Base-by-base conservation (phyloP, 2,797 vertebrate species). In the Periparus ater region DNA sequence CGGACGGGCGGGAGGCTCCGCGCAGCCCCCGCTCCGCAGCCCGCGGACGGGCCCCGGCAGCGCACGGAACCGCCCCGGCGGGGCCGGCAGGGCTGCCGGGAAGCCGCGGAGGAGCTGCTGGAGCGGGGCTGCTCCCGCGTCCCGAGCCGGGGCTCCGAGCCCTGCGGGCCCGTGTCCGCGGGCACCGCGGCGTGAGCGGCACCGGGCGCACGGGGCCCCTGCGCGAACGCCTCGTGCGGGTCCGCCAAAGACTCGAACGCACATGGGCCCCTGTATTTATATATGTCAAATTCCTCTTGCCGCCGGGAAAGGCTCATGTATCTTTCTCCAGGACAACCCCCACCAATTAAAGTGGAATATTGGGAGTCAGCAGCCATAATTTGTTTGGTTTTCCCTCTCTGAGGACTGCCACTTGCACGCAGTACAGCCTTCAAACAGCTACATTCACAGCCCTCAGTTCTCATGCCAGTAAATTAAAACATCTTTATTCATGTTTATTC, bases 221-320 rank as follows among this genome's bases (percentile, higher is more conserved):
- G 79, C 20, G 12, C 15, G 2, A 4, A 7, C 26, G 2, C 0
- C 4, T 4, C 40, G 0, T 4, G 91, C 63, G 4, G 63, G 7
- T 2, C 13, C 21, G 67, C 0, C 29, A 71, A 17, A 4, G 44
- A 1, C 10, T 50, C 70, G 0, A 4, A 14, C 7, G 32, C 15
- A 9, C 36, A 26, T 3, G 62, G 73, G 45, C 11, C 34, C 44
- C 70, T 3, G 34, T 16, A 27, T 45, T 54, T 36, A 5, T 7
- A 2, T 0, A 3, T 13, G 83, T 17, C 83, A 6, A 1, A 22
- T 21, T 13, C 65, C 5, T 9, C n/a, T 1, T 34, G 86, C 89
- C 86, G 20, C 55, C 30, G 81, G 85, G 61, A 55, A 74, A 30
- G 61, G 61, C 22, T 85, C 32, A 0, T 4, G 62, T 18, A 3